These are phyloP conservation scores for Chionomys nivalis DNA, from an alignment of 2,113 vertebrate species.

Conservation along the genomic window DNA sequence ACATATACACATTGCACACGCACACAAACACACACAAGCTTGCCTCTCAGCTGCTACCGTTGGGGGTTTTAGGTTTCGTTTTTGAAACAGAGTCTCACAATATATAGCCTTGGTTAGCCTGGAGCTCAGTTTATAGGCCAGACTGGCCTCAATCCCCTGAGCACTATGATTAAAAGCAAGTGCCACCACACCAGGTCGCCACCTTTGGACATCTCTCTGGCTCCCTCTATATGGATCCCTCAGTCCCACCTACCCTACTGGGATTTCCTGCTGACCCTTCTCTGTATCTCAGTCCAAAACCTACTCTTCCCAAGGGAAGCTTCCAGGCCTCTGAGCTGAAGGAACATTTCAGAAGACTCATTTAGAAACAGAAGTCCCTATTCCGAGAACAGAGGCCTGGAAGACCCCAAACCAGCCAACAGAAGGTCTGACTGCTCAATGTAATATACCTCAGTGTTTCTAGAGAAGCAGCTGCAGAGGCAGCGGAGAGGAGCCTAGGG, in stretches of 20 bases:
- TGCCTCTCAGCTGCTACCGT: not conserved
- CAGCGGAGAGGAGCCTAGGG: not conserved
- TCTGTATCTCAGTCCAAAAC: not conserved
- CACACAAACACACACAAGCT: not conserved
- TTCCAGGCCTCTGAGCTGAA: not conserved
- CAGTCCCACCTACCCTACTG: not conserved
- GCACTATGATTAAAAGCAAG: not conserved
- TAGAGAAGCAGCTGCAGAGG: not conserved
- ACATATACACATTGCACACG: not conserved
- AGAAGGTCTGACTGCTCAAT: not conserved
- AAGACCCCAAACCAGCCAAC: not conserved
- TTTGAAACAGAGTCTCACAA: not conserved
- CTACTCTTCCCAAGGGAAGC: not conserved
- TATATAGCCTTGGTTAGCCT: not conserved
- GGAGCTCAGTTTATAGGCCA: not conserved
- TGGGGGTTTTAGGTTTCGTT: not conserved
- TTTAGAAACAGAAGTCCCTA: not conserved
- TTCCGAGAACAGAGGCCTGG: not conserved
- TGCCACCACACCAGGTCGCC: not conserved
- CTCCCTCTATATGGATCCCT: not conserved
- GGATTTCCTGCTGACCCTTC: not conserved
- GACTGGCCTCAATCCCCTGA: not conserved
- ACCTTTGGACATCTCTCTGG: not conserved
- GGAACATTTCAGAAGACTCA: not conserved
- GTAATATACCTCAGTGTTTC: not conserved